These are phyloP conservation scores for Ceratoteleas bidentatus DNA, from an alignment of 1,140 invertebrate genomes.

Conservation along the genomic window DNA sequence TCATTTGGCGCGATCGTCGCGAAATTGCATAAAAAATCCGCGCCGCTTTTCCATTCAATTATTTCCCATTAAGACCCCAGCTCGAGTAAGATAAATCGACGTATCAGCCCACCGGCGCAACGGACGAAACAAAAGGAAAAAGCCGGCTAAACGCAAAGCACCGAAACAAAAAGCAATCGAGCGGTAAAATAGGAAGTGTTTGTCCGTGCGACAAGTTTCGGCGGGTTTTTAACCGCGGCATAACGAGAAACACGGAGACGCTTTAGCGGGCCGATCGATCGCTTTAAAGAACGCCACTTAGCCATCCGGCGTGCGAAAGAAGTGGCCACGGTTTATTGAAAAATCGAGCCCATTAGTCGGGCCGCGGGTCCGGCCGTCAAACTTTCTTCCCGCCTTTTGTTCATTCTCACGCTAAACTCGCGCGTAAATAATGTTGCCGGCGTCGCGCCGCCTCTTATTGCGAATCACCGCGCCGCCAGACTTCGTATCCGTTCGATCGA, in stretches of 20 bases:
- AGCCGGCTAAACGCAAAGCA: neutral
- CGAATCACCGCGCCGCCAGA: slow-evolving; percentile 22
- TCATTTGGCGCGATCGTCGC: no score
- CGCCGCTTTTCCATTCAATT: no score
- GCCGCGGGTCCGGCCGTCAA: slow-evolving; percentile 35
- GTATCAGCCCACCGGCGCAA: no score
- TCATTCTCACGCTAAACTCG: slow-evolving; percentile 55
- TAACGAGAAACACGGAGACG: slow-evolving; percentile 49
- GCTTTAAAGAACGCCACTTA: slow-evolving; percentile 49
- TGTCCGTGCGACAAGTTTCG: slow-evolving; percentile 40
- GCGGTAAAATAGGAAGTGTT: slow-evolving; percentile 32
- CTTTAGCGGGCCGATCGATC: slow-evolving; percentile 42
- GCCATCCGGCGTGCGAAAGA: slow-evolving; percentile 41
- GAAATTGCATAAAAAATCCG: no score
- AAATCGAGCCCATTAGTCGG: slow-evolving; percentile 56
- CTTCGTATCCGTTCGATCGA: slow-evolving; percentile 25
- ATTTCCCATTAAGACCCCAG: no score
- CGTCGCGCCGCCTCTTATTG: slow-evolving; percentile 18
- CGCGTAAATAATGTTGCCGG: slow-evolving; percentile 53
- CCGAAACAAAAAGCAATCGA: slow-evolving; percentile 9
- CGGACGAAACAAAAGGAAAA: no score
- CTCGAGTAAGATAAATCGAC: no score
- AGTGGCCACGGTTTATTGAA: slow-evolving; percentile 49
- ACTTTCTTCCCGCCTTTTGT: slow-evolving; percentile 58
- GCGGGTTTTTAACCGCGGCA: slow-evolving; percentile 29